Base-by-base conservation (phyloP, 2,888 invertebrate species). In the Bimastos eiseni region DNA sequence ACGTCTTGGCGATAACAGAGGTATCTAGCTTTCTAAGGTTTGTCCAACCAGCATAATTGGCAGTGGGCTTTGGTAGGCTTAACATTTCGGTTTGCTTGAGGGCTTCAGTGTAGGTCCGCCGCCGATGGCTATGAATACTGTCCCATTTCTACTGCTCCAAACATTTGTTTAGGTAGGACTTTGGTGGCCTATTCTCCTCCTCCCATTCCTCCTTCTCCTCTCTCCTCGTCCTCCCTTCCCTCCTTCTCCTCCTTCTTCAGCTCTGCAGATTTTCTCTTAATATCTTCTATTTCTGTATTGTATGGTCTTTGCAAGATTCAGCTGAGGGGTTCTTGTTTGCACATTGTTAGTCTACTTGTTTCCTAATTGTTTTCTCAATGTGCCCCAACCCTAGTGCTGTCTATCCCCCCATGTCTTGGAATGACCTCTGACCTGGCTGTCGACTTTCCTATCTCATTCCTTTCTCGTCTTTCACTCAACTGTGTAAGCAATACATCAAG, bases 181-280 rank as follows among this genome's bases (percentile, higher is more conserved):
- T n/a, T 70, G 70, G 70, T 70, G 70, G 70, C 84, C 83, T 83
- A 36, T 37, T 4, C 89, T 49, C 49, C 89, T 41, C 89, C 36
- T 38, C 38, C 89, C 19, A 38, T 13, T 38, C 89, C 36, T 89
- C 21, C 44, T 41, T 30, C 89, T 38, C 38, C 4, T 3, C 89
- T n/a, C 37, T 37, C 89, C 89, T 37, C 21, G 17, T 83, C 83
- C 24, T 55, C 90, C 33, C 70, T 70, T 17, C 37, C 37, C 11
- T 83, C 90, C 33, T 34, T 70, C 15, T 49, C 30, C n/a, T 49
- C 38, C 89, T 49, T 24, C 44, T 44, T 44, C 89, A 33, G 11
- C 21, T 49, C 89, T 19, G 17, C 89, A 21, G 17, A 24, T 41
- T 30, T 41, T 44, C 41, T 44, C 44, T 8, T 19, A 37, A 30